Base-by-base conservation (phyloP, 1,140 invertebrate species). In the Chymomyza costata region DNA sequence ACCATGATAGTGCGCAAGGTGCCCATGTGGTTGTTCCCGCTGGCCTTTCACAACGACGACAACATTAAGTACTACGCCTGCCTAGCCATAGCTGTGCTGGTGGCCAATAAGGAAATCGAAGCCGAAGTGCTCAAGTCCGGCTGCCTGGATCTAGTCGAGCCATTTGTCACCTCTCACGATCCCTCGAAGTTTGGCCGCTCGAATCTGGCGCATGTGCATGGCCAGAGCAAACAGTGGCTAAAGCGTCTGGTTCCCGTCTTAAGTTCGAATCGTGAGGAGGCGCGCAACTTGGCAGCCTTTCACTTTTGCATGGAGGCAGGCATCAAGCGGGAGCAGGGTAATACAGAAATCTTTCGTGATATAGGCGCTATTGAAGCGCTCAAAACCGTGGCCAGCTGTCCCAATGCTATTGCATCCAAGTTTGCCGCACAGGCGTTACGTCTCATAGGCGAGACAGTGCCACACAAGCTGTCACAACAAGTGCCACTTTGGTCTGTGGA, bases 261-360 rank as follows among this genome's bases (percentile, higher is more conserved):
- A 2, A 95, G 93, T 67, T 98, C 97, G 11, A 96, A 98, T 84
- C 88, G 97, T 45, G 95, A 97, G 82, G 97, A 99, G 86, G 97
- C 98, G 0, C 90, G 97, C 60, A 98, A 97, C 82, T 86, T 99
- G 44, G 97, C 98, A 0, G 97, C 97, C 17, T 99, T 99, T 86
- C 98, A 99, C 85, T 99, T 99, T 85, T 98, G 97, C 74, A 98
- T 99, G 96, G 98, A 99, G 86, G 97, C 98, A 1, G 95, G 94
- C 7, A 99, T 99, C 28, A 99, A 99, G 82, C 94, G 97, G 68
- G 93, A 96, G 65, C 97, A 99, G 86, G 95, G 95, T 8, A 97
- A 97, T 56, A 94, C 96, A 0, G 93, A 95, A 85, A 93, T 98
- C 67, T 99, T 99, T 82, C 89, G 91, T 44, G 95, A 97, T 85